Evolutionary conservation across 2,888 invertebrate genomes (phyloP).

Genomic region (Pyralis farinalis): DNA sequence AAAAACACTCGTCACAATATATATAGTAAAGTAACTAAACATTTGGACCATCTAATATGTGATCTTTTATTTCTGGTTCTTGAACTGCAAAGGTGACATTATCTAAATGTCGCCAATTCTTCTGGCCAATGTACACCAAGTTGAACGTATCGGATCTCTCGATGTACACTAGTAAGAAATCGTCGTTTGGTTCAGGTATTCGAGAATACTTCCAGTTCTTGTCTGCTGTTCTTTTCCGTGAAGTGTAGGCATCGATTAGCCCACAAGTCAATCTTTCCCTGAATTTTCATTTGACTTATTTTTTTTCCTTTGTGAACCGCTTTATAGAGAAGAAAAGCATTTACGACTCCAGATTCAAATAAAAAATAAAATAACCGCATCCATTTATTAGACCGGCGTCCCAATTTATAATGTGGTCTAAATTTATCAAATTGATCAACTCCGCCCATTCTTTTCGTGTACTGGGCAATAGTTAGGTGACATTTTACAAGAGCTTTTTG

Average conservation of each 20-base stretch:
- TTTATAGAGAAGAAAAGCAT: slow-evolving; percentile 12
- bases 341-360: slow-evolving; percentile 8
- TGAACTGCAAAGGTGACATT: too few relatives aligned
- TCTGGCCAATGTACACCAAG: slow-evolving; percentile 13
- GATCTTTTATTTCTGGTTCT: too few relatives aligned
- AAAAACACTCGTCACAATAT: too few relatives aligned
- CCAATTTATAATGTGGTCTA: slow-evolving; percentile 12
- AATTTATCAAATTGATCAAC: slow-evolving; percentile 14
- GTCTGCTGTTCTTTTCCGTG: slow-evolving; percentile 6
- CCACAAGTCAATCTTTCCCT: slow-evolving; percentile 11
- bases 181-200: slow-evolving; percentile 9
- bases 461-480: slow-evolving; percentile 10
- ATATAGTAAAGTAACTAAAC: too few relatives aligned
- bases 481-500: slow-evolving; percentile 8
- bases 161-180: slow-evolving; percentile 5
- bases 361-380: slow-evolving; percentile 10
- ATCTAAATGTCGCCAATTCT: slow-evolving; percentile 11
- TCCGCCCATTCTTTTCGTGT: slow-evolving; percentile 17
- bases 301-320: slow-evolving; percentile 8
- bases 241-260: slow-evolving; percentile 11
- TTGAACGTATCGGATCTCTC: slow-evolving; percentile 12
- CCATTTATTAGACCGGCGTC: slow-evolving; percentile 11
- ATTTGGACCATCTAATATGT: too few relatives aligned
- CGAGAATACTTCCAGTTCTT: slow-evolving; percentile 5
- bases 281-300: slow-evolving; percentile 9